A percentile compares a stretch with the other conserved stretches of the same genome.
Evolutionary conservation across 2,113 vertebrate species (phyloP).

Genomic region (Romanogobio albipinnatus): DNA sequence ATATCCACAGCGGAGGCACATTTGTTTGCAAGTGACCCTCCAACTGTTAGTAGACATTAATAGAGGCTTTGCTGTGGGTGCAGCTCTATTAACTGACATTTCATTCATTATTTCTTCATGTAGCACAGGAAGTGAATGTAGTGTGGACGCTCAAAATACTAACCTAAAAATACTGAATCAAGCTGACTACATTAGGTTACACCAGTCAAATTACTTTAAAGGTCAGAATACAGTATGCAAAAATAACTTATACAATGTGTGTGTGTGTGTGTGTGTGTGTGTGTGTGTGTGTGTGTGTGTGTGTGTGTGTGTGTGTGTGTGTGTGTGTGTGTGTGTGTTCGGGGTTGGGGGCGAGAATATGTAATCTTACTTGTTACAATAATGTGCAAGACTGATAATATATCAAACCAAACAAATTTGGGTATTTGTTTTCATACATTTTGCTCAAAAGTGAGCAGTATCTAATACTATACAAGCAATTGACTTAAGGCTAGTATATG

Average conservation of each 20-base stretch:
- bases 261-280: not conserved
- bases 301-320: not conserved
- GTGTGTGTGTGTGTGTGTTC: not conserved
- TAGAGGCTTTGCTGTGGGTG: not conserved
- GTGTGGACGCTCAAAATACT: not conserved
- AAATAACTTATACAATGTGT: not conserved
- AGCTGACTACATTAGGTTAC: too few relatives aligned
- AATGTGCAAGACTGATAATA: not conserved
- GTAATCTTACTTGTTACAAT: not conserved
- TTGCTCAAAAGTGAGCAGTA: not conserved
- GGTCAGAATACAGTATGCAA: too few relatives aligned
- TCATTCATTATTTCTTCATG: not conserved
- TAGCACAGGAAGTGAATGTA: not conserved
- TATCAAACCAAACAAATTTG: constrained; percentile 5
- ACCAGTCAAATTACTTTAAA: too few relatives aligned
- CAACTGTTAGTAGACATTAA: not conserved
- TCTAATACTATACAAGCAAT: constrained; percentile 9
- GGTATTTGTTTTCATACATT: not conserved
- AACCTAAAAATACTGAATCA: too few relatives aligned
- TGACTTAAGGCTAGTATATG: not conserved
- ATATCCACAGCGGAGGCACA: constrained; percentile 35
- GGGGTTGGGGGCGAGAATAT: too few relatives aligned
- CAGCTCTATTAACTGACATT: not conserved
- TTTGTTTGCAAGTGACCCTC: constrained; percentile 20
- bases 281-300: not conserved